phyloP scores from a whole-genome alignment of 2,113 vertebrate genomes.

The Xenopus borealis region DNA sequence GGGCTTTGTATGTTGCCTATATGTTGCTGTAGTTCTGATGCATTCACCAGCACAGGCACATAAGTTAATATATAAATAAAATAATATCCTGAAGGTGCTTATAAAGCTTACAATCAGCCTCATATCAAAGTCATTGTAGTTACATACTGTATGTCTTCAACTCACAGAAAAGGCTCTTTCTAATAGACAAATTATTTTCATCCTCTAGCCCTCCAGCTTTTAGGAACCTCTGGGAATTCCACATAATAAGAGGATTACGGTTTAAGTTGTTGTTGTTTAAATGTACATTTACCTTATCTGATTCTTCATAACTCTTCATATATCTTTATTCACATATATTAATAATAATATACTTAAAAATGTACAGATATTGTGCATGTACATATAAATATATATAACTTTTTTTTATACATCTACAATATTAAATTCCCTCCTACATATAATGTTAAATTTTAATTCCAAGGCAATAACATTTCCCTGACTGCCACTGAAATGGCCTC shows the following conservation, averaged over 20 bases:
- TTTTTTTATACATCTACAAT: background rate
- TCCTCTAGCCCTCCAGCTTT: too few species aligned
- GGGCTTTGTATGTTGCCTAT: too few species aligned
- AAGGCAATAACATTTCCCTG: constrained; percentile 9
- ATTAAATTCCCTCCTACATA: background rate
- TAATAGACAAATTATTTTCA: too few species aligned
- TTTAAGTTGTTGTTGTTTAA: background rate
- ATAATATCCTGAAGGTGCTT: too few species aligned
- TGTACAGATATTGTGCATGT: background rate
- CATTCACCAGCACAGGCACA: too few species aligned
- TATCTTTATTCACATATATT: background rate
- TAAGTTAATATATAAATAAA: too few species aligned
- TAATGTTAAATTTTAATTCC: background rate
- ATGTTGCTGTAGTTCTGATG: too few species aligned
- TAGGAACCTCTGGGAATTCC: too few species aligned
- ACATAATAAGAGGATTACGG: too few species aligned
- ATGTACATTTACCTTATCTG: background rate
- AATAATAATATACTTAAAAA: background rate
- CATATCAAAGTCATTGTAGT: background rate
- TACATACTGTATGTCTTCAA: background rate
- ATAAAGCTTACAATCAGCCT: background rate
- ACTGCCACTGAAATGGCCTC: background rate
- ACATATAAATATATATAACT: constrained; percentile 2
- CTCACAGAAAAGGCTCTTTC: background rate
- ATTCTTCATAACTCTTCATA: background rate